Conservation (phyloP, 2,113 vertebrate species). For the Cyanocitta stelleri region DNA sequence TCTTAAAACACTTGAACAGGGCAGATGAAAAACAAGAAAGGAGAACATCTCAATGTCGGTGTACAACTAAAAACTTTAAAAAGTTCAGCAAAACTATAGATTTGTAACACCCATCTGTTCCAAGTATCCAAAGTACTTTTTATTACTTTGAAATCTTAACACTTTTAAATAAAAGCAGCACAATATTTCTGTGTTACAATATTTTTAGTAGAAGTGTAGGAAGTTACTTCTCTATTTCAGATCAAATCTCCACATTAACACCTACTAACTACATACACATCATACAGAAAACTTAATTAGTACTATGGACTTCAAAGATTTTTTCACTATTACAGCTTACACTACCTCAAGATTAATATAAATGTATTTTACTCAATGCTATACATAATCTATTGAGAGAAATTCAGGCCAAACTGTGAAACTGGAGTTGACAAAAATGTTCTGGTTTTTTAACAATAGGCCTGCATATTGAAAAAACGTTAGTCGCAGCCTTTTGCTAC, state of each 20-base stretch:
- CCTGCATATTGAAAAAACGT: neutral
- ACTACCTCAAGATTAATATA: neutral
- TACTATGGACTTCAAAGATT: neutral
- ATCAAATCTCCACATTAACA: neutral
- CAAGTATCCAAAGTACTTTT: neutral
- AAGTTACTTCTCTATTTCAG: neutral
- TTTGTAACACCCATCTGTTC: neutral
- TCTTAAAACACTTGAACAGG: neutral
- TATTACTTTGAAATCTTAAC: neutral
- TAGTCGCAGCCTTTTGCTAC: neutral
- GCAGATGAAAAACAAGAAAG: neutral
- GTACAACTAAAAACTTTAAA: rapidly evolving
- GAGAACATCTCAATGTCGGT: neutral
- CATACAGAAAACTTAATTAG: neutral
- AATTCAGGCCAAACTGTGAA: neutral
- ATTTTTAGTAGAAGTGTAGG: neutral
- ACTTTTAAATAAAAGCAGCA: neutral
- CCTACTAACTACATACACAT: neutral
- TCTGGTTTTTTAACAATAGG: neutral
- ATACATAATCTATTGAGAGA: neutral
- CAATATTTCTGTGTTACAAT: neutral
- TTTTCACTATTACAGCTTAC: neutral
- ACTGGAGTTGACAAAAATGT: neutral
- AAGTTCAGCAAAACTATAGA: neutral
- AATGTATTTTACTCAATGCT: neutral